Base-by-base conservation (phyloP, 2,113 vertebrate species). In the Tachuris rubrigastra region DNA sequence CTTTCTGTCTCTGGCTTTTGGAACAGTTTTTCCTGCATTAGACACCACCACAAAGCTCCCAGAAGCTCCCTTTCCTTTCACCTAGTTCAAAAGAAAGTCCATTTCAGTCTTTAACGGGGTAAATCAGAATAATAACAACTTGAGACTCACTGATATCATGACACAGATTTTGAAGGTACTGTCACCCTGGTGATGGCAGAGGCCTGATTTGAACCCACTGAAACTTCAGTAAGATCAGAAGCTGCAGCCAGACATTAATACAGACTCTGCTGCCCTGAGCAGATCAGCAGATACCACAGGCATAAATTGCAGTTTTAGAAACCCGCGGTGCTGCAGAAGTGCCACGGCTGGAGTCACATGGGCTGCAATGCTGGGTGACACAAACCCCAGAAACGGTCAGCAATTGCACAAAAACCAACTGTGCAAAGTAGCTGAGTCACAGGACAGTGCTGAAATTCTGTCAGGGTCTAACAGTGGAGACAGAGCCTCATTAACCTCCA, bases 41-140 rank as follows among this genome's bases (percentile, higher is more conserved):
- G 98, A 97, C 72, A 98, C 99, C 49, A 99, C 98, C 63, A 99
- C 88, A 75, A 99, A 99, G 93, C 99, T 99, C 56, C 99, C 99
- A 53, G 99, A 99, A 62, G 99, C 99, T 84, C 99, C 99, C 96
- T 99, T 99, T 65, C 99, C 99, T 97, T 99, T 99, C 72, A 99
- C 98, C 98, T 98, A 91, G 76, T 85, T 71, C 0, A 4, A 84
- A 76, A 92, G 20, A 90, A 94, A 93, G 58, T 49, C 20, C 23
- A 19, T 62, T 93, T 93, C 30, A 97, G 72, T 86, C 73, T 65
- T 78, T 33, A 85, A 41, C 44, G 69, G 67, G 76, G 83, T 84
- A 90, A 85, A 67, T 84, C 76, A 20, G 8, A 65, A n/a, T 5
- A 72, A 2, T 1, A 72, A 39, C 28, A 50, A 49, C 25, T 25